These are phyloP conservation scores for Desmophyllum pertusum DNA, from an alignment of 92 coral and sea anemone species.

Conservation along the genomic window DNA sequence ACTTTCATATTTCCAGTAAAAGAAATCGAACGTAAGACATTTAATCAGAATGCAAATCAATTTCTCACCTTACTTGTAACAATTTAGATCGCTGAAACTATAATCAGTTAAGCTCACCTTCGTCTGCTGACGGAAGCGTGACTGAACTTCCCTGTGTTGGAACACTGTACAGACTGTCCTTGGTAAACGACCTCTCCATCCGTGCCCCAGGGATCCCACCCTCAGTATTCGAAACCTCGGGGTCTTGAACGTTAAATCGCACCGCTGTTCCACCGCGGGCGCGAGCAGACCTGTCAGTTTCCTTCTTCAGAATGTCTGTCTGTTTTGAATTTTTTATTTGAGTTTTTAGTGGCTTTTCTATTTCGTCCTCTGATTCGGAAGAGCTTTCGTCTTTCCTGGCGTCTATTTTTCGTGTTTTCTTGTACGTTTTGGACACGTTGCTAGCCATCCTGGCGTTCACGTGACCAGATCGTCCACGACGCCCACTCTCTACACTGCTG, in stretches of 20 bases:
- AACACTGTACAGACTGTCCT: conserved; percentile 79
- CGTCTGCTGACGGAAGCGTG: conserved; percentile 66
- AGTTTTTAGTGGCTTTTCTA: conserved; percentile 17
- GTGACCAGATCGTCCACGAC: conserved; percentile 27
- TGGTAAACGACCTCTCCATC: conserved; percentile 70
- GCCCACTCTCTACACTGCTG: conserved; percentile 79
- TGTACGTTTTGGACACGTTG: conserved; percentile 45
- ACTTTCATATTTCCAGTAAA: neutral
- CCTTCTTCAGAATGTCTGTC: conserved; percentile 12
- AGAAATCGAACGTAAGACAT: too few relatives aligned
- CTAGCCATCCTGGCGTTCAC: conserved; percentile 18
- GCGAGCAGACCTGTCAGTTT: conserved; percentile 3
- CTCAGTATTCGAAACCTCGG: conserved; percentile 43
- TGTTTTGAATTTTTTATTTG: conserved; percentile 15
- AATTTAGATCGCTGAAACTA: too few relatives aligned
- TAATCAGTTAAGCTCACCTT: conserved; percentile 60
- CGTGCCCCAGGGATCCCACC: conserved; percentile 34
- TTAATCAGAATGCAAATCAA: too few relatives aligned
- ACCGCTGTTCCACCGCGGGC: conserved; percentile 76
- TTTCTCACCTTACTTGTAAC: too few relatives aligned
- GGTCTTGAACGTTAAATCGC: conserved; percentile 69
- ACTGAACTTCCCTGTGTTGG: conserved; percentile 79
- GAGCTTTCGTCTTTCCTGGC: conserved; percentile 19
- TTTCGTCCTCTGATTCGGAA: conserved; percentile 68
- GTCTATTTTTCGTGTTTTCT: conserved; percentile 40